A percentile compares a stretch with the other conserved stretches of the same genome.
phyloP scores from a whole-genome alignment of 1,140 invertebrate genomes.

The Doryteuthis pealeii region DNA sequence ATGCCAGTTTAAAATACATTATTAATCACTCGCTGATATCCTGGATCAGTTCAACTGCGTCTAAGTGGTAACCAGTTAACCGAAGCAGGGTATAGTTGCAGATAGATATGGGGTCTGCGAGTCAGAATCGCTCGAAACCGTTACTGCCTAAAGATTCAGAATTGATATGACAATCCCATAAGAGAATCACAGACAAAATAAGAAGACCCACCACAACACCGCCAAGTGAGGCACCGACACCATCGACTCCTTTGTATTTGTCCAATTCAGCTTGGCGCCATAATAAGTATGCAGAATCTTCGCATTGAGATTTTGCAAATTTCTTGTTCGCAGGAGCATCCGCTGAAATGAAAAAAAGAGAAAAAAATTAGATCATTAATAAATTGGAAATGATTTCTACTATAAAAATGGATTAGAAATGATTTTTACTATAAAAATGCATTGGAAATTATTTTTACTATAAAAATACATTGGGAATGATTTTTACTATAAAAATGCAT shows the following conservation, averaged over 20 bases:
- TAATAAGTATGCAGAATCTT: not conserved
- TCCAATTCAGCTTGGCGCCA: not conserved
- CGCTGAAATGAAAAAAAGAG: not conserved
- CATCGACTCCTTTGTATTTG: not conserved
- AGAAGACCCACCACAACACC: not conserved
- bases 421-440: no score
- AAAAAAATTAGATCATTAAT: not conserved
- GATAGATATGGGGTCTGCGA: not conserved
- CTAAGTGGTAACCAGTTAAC: no score
- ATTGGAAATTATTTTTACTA: no score
- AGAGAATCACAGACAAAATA: not conserved
- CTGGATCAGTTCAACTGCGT: no score
- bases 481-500: no score
- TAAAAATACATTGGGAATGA: no score
- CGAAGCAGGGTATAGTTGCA: no score
- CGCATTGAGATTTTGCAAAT: not conserved
- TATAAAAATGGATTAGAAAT: no score
- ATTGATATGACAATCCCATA: conserved; percentile 6
- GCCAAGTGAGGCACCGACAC: not conserved
- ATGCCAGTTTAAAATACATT: no score
- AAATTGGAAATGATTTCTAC: no score
- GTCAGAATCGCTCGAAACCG: conserved; percentile 7
- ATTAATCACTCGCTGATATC: no score
- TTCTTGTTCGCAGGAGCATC: not conserved
- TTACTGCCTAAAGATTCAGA: not conserved